phyloP scores from a whole-genome alignment of 2,888 invertebrate species.

The Odontothrips loti region DNA sequence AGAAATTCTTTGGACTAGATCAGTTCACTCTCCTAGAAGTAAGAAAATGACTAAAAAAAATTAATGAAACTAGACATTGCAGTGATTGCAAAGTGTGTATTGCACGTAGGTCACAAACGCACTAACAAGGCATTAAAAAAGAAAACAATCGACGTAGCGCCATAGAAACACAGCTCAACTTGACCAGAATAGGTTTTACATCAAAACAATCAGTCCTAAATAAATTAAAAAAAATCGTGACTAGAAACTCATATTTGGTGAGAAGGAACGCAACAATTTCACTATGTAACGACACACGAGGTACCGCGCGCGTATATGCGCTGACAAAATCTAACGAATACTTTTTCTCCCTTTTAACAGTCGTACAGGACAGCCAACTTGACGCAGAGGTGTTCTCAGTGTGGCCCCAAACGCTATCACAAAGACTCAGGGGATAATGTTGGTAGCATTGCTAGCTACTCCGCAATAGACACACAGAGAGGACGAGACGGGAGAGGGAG shows the following conservation, averaged over 20 bases:
- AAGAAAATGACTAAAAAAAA: not conserved
- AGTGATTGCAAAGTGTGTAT: constrained; percentile 20
- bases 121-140: not conserved
- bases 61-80: not conserved
- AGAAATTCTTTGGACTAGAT: constrained; percentile 9
- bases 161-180: not conserved
- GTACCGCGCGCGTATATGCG: not conserved
- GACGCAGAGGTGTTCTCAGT: not conserved
- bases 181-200: not conserved
- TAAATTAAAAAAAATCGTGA: not conserved
- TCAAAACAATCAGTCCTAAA: not conserved
- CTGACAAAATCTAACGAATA: not conserved
- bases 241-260: constrained; percentile 8
- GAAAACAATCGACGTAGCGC: not conserved
- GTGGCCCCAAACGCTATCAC: not conserved
- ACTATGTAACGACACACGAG: not conserved
- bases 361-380: not conserved
- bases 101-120: not conserved
- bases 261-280: not conserved
- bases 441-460: not conserved
- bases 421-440: no score
- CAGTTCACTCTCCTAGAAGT: constrained; percentile 15
- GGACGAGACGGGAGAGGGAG: not conserved
- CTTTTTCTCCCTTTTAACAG: not conserved
- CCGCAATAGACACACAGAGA: not conserved